Conservation (phyloP, 2,888 invertebrate species). For the Agrenia bidenticulata region DNA sequence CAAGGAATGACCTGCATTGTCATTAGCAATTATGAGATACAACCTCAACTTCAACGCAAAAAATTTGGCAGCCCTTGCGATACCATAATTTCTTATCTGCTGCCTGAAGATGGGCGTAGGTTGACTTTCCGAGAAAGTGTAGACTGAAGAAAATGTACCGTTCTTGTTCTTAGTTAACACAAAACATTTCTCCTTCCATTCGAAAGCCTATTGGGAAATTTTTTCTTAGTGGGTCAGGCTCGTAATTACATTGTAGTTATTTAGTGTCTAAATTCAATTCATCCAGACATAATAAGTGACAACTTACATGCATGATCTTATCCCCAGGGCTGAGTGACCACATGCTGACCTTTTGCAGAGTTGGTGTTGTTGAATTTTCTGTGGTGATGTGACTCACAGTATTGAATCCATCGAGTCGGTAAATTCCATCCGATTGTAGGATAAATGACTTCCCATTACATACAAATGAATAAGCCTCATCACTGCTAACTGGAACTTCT, state of each 20-base stretch:
- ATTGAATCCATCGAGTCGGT: constrained; percentile 18
- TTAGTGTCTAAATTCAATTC: no score
- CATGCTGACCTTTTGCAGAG: constrained; percentile 19
- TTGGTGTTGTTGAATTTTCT: not conserved
- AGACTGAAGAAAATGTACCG: constrained; percentile 38
- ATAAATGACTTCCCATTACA: constrained; percentile 24
- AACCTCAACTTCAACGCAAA: constrained; percentile 37
- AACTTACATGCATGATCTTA: constrained; percentile 36
- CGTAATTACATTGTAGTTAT: no score
- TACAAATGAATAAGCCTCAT: constrained; percentile 25
- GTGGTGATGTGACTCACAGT: not conserved
- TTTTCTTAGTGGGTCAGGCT: no score
- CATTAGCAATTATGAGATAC: constrained; percentile 41
- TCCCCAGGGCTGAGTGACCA: constrained; percentile 32
- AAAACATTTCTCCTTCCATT: constrained; percentile 39
- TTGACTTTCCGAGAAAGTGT: constrained; percentile 24
- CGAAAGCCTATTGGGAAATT: no score
- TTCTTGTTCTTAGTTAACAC: constrained; percentile 31
- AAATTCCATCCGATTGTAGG: constrained; percentile 33
- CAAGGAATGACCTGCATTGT: constrained; percentile 41
- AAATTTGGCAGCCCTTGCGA: constrained; percentile 39
- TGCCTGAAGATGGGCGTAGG: constrained; percentile 35
- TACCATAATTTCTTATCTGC: constrained; percentile 43
- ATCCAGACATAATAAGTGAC: no score
- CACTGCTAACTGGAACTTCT: constrained; percentile 7